Evolutionary conservation across 1,140 invertebrate genomes (phyloP), one percentile per base, ranked within the genome.

Genomic region (Calliopsis andreniformis): DNA sequence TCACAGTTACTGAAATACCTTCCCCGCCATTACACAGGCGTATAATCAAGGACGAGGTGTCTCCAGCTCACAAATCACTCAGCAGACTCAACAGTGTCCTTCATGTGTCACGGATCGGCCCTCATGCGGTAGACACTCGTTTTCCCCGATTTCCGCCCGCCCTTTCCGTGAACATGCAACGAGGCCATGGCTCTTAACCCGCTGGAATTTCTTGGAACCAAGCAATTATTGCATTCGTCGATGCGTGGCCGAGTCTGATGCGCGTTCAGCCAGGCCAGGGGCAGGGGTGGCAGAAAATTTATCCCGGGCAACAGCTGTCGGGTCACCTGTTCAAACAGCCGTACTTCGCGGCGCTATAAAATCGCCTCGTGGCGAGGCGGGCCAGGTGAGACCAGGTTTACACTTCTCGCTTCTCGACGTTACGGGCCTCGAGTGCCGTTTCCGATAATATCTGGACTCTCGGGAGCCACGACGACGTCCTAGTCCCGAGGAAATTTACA

Each of bases 261-360:
- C 30, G 45, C 62, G 32, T 39, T 32, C 64, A 28, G n/a, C 39
- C 45, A 53, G 47, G 14, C 5, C 39, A n/a, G n/a, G 32, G 1
- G 78, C 71, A 76, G 71, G 71, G 79, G 78, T 70, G 78, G 79
- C 64, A 80, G 80, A 76, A 70, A 80, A 80, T 82, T 80, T 77
- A 76, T 82, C 78, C 61, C 43, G 79, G 30, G 45, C 64, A 82
- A 80, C 80, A 82, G 80, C 82, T 84, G 80, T 78, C 79, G 80
- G 76, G 68, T 82, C 80, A 81, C 80, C 80, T 82, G 79, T 82
- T 81, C 80, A 82, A 82, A 82, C 79, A 82, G 80, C 80, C 80
- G 80, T 51, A 47, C 61, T 81, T 67, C 72, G 80, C 80, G 79
- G 59, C 72, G 45, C 79, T 63, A 20, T 70, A 73, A 63, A 81